Evolutionary conservation across 1,140 invertebrate species (phyloP).

Genomic region (Zaprionus nigranus): DNA sequence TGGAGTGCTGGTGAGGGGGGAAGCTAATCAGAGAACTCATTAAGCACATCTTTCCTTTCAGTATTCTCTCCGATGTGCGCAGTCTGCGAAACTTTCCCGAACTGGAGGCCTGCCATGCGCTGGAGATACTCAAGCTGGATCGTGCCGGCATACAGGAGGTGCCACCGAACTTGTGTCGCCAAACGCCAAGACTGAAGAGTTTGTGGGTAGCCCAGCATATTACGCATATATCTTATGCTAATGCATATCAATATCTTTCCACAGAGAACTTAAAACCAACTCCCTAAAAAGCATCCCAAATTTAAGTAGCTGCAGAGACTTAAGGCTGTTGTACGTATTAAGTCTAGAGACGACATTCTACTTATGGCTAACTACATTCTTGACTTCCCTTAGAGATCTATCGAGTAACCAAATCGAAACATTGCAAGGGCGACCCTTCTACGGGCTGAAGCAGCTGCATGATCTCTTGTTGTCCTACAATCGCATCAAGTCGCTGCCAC

Average conservation of each 20-base stretch:
- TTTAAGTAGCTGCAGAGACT: conserved; percentile 89
- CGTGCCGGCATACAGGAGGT: conserved; percentile 90
- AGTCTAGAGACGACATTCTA: fast-evolving
- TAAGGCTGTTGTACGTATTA: conserved; percentile 93
- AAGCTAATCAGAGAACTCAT: not conserved
- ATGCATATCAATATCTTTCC: not conserved
- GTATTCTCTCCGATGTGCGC: conserved; percentile 93
- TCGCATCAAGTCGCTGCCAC: conserved; percentile 89
- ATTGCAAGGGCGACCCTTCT: conserved; percentile 89
- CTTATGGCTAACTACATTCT: not conserved
- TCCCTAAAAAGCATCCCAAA: conserved; percentile 89
- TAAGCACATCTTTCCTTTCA: conserved; percentile 81
- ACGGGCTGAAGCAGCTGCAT: conserved; percentile 89
- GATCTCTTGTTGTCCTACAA: conserved; percentile 95
- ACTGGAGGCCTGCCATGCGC: conserved; percentile 90
- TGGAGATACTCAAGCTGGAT: conserved; percentile 93
- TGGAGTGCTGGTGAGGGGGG: conserved; percentile 56
- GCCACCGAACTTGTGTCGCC: conserved; percentile 90
- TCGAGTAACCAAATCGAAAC: conserved; percentile 92
- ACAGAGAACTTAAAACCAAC: conserved; percentile 94
- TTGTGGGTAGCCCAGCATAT: conserved; percentile 88
- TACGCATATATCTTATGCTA: not conserved
- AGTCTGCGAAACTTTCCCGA: conserved; percentile 92
- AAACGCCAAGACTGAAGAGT: conserved; percentile 91
- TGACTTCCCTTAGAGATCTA: conserved; percentile 89